Evolutionary conservation across 2,888 invertebrate genomes (phyloP).

Genomic region (Caenorhabditis sp.): DNA sequence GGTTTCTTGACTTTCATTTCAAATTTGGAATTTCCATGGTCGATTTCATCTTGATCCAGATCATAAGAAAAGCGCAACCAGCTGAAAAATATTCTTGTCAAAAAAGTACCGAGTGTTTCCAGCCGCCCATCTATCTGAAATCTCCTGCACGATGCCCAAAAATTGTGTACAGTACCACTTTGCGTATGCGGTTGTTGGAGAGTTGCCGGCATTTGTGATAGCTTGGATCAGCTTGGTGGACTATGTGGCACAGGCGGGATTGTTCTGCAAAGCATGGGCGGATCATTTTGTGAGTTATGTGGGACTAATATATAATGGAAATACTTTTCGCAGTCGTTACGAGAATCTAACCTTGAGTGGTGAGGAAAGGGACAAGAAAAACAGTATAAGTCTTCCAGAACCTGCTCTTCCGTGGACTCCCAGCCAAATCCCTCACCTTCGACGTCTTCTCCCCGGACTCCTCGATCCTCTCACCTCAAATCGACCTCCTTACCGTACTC

Average conservation of each 20-base stretch:
- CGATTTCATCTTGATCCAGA: too few species aligned
- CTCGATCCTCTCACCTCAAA: constrained; percentile 51
- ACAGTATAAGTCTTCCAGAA: constrained; percentile 50
- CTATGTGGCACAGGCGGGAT: constrained; percentile 59
- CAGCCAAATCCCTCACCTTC: constrained; percentile 54
- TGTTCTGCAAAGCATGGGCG: constrained; percentile 68
- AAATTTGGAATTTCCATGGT: too few species aligned
- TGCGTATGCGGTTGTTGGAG: constrained; percentile 68
- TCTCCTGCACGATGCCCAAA: constrained; percentile 71
- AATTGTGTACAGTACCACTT: constrained; percentile 72
- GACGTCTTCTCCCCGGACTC: constrained; percentile 49
- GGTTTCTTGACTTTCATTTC: too few species aligned
- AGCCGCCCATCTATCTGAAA: constrained; percentile 69
- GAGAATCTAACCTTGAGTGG: too few species aligned
- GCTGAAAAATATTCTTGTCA: too few species aligned
- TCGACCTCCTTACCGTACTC: constrained; percentile 62
- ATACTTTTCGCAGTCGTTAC: too few species aligned
- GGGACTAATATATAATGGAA: too few species aligned
- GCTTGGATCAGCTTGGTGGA: constrained; percentile 67
- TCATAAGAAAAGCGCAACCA: too few species aligned
- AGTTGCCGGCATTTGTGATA: constrained; percentile 69
- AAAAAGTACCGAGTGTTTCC: constrained; percentile 38
- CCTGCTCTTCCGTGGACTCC: constrained; percentile 67
- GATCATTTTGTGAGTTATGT: constrained; percentile 66
- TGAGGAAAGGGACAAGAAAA: too few species aligned